Conservation (phyloP, 2,888 invertebrate genomes). For the Chorisops tibialis region DNA sequence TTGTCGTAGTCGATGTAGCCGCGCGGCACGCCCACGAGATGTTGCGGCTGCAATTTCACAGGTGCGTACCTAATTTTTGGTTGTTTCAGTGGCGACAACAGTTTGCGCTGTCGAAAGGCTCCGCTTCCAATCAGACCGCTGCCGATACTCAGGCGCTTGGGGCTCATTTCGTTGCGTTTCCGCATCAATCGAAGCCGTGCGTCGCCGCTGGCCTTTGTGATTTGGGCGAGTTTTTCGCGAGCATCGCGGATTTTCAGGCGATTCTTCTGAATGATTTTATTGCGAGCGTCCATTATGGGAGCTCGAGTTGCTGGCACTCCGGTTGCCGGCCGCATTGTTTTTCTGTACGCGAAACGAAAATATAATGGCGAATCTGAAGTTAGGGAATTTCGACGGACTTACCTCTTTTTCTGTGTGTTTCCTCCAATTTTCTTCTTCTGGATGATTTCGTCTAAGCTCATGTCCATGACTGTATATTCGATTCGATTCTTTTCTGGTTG, state of each 20-base stretch:
- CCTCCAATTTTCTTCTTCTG: slow-evolving; percentile 39
- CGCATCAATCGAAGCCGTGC: slow-evolving; percentile 70
- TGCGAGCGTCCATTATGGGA: slow-evolving; percentile 62
- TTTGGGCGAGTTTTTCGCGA: slow-evolving; percentile 72
- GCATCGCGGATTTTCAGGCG: slow-evolving; percentile 74
- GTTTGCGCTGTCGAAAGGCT: not conserved
- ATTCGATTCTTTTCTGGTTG: not conserved
- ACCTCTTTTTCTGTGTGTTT: slow-evolving; percentile 26
- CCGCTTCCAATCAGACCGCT: not conserved
- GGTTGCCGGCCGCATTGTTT: too few species aligned
- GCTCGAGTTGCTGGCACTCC: too few species aligned
- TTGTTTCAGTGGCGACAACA: slow-evolving; percentile 11
- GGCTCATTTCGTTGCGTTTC: slow-evolving; percentile 42
- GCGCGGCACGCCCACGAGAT: slow-evolving; percentile 40
- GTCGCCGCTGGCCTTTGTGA: slow-evolving; percentile 70
- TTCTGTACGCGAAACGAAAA: not conserved
- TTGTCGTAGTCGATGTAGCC: slow-evolving; percentile 51
- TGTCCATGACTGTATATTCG: slow-evolving; percentile 38
- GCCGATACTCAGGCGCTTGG: slow-evolving; percentile 3
- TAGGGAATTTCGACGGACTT: slow-evolving; percentile 1
- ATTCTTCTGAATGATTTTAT: slow-evolving; percentile 75
- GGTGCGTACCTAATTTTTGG: slow-evolving; percentile 6
- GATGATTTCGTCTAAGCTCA: slow-evolving; percentile 45
- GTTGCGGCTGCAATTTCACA: slow-evolving; percentile 33
- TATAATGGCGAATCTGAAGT: not conserved